Percentiles rank a stretch among this genome's conserved stretches.
Evolutionary conservation across 2,113 vertebrate genomes (phyloP).

Genomic region (Oostethus manadensis): DNA sequence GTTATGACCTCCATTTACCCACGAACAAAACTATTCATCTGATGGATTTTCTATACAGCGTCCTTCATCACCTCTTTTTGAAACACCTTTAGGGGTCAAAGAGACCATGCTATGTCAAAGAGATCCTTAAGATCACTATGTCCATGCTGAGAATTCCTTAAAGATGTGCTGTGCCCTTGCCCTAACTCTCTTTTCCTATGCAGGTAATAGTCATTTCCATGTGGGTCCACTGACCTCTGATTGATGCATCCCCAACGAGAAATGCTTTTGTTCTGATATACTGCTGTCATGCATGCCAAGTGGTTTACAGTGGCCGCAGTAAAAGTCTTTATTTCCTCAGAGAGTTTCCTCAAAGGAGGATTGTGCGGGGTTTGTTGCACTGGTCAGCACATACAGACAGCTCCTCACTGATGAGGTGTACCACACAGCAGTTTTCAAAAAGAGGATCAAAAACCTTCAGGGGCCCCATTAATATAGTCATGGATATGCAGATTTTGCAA

Average conservation of each 20-base stretch:
- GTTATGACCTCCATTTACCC: constrained; percentile 2
- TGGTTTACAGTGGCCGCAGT: constrained; percentile 4
- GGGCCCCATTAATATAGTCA: constrained; percentile 25
- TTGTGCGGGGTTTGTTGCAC: neutral
- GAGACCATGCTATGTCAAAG: constrained; percentile 19
- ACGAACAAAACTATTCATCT: constrained; percentile 37
- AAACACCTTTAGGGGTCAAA: constrained; percentile 30
- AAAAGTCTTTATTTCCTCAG: constrained; percentile 15
- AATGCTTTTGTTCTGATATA: constrained; percentile 12
- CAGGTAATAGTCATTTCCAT: neutral
- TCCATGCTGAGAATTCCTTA: constrained; percentile 7
- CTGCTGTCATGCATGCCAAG: constrained; percentile 12
- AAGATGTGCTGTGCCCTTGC: constrained; percentile 8
- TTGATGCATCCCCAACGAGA: constrained; percentile 3
- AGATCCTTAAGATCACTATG: constrained; percentile 34
- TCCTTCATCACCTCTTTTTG: constrained; percentile 28
- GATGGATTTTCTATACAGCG: constrained; percentile 33
- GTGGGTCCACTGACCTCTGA: neutral
- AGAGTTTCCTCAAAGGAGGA: constrained; percentile 32
- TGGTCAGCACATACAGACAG: constrained; percentile 42
- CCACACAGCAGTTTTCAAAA: constrained; percentile 8
- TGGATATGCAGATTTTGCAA: constrained; percentile 8
- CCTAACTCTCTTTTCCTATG: neutral
- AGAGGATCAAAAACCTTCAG: constrained; percentile 5
- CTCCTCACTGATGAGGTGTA: constrained; percentile 15